phyloP scores from a whole-genome alignment of 2,797 vertebrate genomes.

The Tamandua tetradactyla region DNA sequence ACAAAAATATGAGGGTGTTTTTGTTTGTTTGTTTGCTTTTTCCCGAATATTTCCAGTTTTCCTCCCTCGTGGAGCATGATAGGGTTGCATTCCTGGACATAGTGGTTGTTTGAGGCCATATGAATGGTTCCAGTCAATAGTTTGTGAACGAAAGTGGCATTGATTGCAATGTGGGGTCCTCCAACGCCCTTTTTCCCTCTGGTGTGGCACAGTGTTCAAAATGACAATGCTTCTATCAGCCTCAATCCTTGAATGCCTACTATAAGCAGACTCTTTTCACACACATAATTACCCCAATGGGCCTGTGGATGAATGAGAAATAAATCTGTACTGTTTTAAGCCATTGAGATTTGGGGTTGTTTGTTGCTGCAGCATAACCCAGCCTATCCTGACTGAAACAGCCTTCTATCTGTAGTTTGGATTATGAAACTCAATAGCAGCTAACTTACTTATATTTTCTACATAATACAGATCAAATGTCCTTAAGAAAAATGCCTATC shows the following conservation, averaged over 20 bases:
- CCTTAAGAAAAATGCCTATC: not conserved
- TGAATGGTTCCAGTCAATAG: not conserved
- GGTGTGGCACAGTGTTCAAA: not conserved
- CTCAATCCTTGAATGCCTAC: not conserved
- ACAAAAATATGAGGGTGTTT: no score
- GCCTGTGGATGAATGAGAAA: not conserved
- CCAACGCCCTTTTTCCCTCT: not conserved
- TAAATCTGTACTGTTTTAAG: no score
- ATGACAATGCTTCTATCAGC: not conserved
- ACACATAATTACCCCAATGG: not conserved
- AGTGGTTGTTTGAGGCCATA: not conserved
- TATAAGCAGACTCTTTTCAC: not conserved
- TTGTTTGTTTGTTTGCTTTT: no score
- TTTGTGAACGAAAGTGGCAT: not conserved
- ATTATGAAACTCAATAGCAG: not conserved
- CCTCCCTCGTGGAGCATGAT: not conserved
- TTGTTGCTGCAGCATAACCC: no score
- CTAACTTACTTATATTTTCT: not conserved
- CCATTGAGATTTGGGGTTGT: no score
- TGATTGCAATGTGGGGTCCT: not conserved
- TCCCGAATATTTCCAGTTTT: no score
- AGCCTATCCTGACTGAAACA: not conserved
- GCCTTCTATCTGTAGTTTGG: not conserved
- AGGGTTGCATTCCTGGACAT: not conserved
- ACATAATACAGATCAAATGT: not conserved